Base-by-base conservation (phyloP, 2,113 vertebrate species). In the Amazona guildingii region DNA sequence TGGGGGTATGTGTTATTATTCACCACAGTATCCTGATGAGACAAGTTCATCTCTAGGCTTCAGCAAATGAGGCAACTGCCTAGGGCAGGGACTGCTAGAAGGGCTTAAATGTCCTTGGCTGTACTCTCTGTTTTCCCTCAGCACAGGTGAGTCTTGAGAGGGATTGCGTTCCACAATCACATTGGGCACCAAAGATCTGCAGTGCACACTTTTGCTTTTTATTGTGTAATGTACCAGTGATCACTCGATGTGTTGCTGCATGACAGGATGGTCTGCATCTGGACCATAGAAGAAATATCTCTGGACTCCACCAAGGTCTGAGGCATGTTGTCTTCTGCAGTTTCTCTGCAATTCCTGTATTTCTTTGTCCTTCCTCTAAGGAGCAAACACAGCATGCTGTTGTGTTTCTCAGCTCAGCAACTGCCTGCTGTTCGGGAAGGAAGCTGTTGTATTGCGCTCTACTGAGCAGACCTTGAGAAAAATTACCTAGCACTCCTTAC, bases 41-140 rank as follows among this genome's bases (percentile, higher is more conserved):
- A 78, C 61, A 57, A 78, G 62, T 17, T 52, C 68, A 73, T 61
- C 69, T 84, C 52, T 6, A 12, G 55, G 74, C 77, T 94, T 61
- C 80, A 82, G 69, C 73, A 93, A 95, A 95, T 17, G 75, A 93
- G 83, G 73, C 13, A 63, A 29, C 19, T 43, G 86, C 92, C 83
- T 39, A 18, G 73, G 91, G 95, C 91, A 95, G 39, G 64, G 62
- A 31, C 69, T 89, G 74, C 63, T 67, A 88, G 72, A 20, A 59
- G 59, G 72, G 52, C 3, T 62, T 89, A 15, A 18, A 52, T 17
- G 62, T 85, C 86, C 91, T 95, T 96, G 86, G 55, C 70, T 59
- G 33, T 6, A 0, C 18, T 91, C 21, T 1, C 10, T 35, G 17
- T n/a, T 95, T 78, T 28, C 33, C 66, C 55, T n/a, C 3, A 17